Percentiles rank a stretch among this genome's conserved stretches.
These are phyloP conservation scores for Thamnophis sirtalis DNA, from an alignment of 2,113 vertebrate genomes.

Conservation along the genomic window DNA sequence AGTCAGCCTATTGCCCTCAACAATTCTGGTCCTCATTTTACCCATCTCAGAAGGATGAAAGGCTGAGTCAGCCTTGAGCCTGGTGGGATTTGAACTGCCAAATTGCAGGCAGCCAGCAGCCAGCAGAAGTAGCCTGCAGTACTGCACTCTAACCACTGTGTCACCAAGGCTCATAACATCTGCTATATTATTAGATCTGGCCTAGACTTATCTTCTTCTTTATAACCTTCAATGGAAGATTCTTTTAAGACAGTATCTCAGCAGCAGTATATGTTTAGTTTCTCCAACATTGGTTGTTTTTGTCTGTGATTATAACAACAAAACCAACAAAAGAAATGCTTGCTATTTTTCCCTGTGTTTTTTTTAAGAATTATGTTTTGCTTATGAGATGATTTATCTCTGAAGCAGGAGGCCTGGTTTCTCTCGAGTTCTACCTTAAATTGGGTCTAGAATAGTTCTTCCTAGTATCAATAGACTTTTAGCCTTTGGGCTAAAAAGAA, in stretches of 20 bases:
- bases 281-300: background rate
- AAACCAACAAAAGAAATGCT: background rate
- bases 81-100: too few relatives aligned
- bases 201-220: background rate
- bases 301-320: background rate
- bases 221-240: background rate
- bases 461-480: background rate
- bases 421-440: background rate
- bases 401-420: background rate
- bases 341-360: background rate
- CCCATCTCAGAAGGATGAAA: too few relatives aligned
- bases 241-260: background rate
- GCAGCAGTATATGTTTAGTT: background rate
- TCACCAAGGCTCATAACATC: background rate
- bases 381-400: background rate
- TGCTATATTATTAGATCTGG: background rate
- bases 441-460: background rate
- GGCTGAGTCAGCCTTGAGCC: too few relatives aligned
- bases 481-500: background rate
- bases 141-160: too few relatives aligned
- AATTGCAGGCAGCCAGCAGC: too few relatives aligned
- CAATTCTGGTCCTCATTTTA: too few relatives aligned
- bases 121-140: too few relatives aligned
- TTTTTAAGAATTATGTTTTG: background rate
- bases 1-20: too few relatives aligned